Evolutionary conservation across 2,888 invertebrate species (phyloP).

Genomic region (Acronicta psi): DNA sequence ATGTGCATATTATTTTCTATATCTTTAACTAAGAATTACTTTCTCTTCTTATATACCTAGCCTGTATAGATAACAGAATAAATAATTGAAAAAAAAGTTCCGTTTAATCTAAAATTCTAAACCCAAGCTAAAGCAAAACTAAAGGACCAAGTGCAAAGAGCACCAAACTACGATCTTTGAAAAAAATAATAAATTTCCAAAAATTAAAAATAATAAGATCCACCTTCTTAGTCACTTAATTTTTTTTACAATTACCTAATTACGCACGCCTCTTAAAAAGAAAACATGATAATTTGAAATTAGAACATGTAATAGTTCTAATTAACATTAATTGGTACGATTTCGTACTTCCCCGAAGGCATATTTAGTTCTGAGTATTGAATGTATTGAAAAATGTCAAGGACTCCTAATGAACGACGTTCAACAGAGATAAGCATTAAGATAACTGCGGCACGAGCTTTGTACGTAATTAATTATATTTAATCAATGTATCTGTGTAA

Average conservation of each 20-base stretch:
- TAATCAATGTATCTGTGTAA: constrained; percentile 13
- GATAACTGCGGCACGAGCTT: constrained; percentile 20
- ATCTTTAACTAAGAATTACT: no score
- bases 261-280: background rate
- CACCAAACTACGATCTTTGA: no score
- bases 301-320: constrained; percentile 2
- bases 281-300: constrained; percentile 7
- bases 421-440: constrained; percentile 29
- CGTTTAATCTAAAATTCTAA: no score
- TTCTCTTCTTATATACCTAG: no score
- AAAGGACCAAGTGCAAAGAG: no score
- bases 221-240: no score
- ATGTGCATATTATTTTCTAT: no score
- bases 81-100: no score
- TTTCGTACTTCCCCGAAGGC: constrained; percentile 6
- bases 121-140: no score
- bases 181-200: no score
- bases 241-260: background rate
- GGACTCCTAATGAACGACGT: constrained; percentile 10
- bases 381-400: constrained; percentile 31
- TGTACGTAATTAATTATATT: constrained; percentile 4
- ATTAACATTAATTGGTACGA: constrained; percentile 7
- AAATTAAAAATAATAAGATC: no score
- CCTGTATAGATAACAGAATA: no score
- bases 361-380: constrained; percentile 6